Evolutionary conservation across 2,113 vertebrate genomes (phyloP), one percentile per base, ranked within the genome.

Genomic region (Semnopithecus entellus): DNA sequence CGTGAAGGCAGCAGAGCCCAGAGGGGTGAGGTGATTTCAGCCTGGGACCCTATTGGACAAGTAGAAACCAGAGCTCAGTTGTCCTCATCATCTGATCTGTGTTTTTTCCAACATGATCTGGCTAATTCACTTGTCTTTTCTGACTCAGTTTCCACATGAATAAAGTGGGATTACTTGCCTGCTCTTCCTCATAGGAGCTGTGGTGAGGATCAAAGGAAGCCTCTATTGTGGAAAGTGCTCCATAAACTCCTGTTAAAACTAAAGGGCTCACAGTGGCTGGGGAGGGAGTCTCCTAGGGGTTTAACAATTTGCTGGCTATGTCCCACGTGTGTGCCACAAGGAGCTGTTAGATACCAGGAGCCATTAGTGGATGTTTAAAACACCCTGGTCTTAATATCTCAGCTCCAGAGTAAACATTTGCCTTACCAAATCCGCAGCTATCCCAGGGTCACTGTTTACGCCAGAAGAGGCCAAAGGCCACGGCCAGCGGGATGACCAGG

Each of bases 401-500:
- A 64, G 52, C 78, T 87, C 88, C 91, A 96, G 96, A 72, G 95
- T 97, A 97, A 98, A 98, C 95, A 97, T 86, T 97, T 98, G 94
- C 97, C 75, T 97, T 88, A 96, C 96, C 82, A 89, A 94, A 95
- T 90, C 92, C 45, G 50, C 84, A 89, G 57, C 87, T 81, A 59
- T 94, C 90, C 59, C 97, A 83, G 85, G 88, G 95, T 96, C 97
- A 97, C 57, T n/a, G 90, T 98, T 98, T 97, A 96, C 45, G 66
- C 76, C 25, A 43, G 76, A 94, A 57, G 61, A 86, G 96, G 92
- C 81, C 97, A 98, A 97, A 97, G 97, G 97, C 73, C 85, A 18
- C 40, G 89, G 92, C 52, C 76, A 85, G 40, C 3, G 70, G 75
- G 61, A 40, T 84, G 88, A 79, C 75, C 32, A 13, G 95, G 64